A percentile compares a stretch with the other conserved stretches of the same genome.
Conservation (phyloP, 1,140 invertebrate genomes). For the Chrysomallon squamiferum region DNA sequence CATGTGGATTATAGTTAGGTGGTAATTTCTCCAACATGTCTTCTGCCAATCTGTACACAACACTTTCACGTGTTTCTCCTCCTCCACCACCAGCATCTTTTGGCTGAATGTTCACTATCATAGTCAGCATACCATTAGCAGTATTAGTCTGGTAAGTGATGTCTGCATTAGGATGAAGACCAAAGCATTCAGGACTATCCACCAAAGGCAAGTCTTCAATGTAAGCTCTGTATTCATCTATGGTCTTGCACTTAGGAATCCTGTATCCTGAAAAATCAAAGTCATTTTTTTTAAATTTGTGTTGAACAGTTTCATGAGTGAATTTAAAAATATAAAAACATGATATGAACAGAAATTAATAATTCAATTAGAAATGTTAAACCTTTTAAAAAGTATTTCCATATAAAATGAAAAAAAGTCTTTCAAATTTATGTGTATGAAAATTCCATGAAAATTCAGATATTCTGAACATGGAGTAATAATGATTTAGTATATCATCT, state of each 20-base stretch:
- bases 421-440: no score
- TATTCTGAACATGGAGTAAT: no score
- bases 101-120: slow-evolving; percentile 93
- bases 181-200: slow-evolving; percentile 94
- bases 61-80: slow-evolving; percentile 84
- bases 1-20: slow-evolving; percentile 85
- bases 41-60: slow-evolving; percentile 89
- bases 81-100: slow-evolving; percentile 83
- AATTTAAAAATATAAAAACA: no score
- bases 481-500: no score
- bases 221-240: slow-evolving; percentile 58
- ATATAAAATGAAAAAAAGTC: no score
- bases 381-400: no score
- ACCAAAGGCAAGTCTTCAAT: slow-evolving; percentile 85
- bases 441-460: no score
- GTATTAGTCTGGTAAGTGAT: slow-evolving; percentile 75
- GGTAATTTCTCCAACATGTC: slow-evolving; percentile 95
- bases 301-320: no score
- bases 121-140: slow-evolving; percentile 81
- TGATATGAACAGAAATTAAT: no score
- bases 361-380: no score
- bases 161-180: slow-evolving; percentile 92
- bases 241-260: slow-evolving; percentile 61
- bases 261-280: slow-evolving; percentile 62
- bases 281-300: no score